phyloP scores from a whole-genome alignment of 2,797 vertebrate genomes.

The Notamacropus eugenii region DNA sequence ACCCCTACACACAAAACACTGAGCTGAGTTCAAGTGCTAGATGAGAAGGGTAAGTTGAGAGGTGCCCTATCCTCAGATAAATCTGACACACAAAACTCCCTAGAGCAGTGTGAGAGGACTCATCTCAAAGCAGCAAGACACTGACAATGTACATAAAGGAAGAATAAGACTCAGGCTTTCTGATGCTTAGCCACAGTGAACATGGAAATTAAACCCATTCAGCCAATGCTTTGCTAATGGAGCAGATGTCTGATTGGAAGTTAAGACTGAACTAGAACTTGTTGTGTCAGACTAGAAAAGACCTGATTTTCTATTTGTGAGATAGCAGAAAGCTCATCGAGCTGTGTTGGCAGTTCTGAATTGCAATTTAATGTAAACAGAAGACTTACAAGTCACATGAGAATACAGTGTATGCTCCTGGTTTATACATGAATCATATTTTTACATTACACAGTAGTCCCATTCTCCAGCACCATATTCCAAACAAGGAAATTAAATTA shows the following conservation, averaged over 20 bases:
- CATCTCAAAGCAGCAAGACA: neutral
- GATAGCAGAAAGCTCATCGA: slow-evolving; percentile 71
- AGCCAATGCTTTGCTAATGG: slow-evolving; percentile 31
- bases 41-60: neutral
- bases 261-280: slow-evolving; percentile 5
- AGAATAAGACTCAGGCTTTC: slow-evolving; percentile 12
- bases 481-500: slow-evolving; percentile 89
- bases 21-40: slow-evolving; percentile 11
- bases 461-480: slow-evolving; percentile 82
- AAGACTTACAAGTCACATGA: slow-evolving; percentile 70
- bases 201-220: slow-evolving; percentile 35
- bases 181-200: slow-evolving; percentile 39
- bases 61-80: neutral
- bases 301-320: slow-evolving; percentile 6
- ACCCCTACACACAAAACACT: neutral
- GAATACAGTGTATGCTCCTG: slow-evolving; percentile 76
- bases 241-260: slow-evolving; percentile 52
- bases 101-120: neutral
- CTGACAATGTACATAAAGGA: neutral
- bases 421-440: slow-evolving; percentile 76
- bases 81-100: neutral
- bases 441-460: slow-evolving; percentile 78
- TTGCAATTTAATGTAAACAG: slow-evolving; percentile 82
- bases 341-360: slow-evolving; percentile 79
- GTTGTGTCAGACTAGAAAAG: slow-evolving; percentile 55